These are phyloP conservation scores for Myotis pilosus DNA, from an alignment of 2,797 vertebrate genomes.

Conservation along the genomic window DNA sequence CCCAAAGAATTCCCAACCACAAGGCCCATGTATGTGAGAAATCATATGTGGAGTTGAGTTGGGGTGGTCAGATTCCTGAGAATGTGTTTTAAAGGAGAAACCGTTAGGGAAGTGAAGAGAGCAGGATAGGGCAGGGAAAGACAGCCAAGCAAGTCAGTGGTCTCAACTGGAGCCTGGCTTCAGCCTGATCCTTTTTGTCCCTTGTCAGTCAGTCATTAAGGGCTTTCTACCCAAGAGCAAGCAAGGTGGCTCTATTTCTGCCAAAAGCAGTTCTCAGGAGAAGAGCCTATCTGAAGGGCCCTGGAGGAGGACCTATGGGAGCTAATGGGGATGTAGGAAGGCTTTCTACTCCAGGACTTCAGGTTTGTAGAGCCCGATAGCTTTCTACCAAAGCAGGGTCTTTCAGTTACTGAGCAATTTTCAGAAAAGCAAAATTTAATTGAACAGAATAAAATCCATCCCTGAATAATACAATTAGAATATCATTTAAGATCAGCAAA, in stretches of 20 bases:
- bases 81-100: neutral
- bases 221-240: neutral
- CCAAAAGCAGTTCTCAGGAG: neutral
- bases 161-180: neutral
- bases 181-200: neutral
- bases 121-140: neutral
- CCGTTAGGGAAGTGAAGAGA: neutral
- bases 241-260: neutral
- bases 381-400: neutral
- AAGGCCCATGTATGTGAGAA: neutral
- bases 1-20: neutral
- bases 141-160: neutral
- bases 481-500: neutral
- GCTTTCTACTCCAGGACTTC: neutral
- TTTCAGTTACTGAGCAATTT: neutral
- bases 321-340: neutral
- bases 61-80: neutral
- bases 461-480: neutral
- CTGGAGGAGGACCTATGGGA: neutral
- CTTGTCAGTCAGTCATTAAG: neutral
- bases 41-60: neutral
- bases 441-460: neutral
- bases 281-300: neutral
- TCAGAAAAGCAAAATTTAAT: neutral
- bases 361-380: neutral